phyloP scores from a whole-genome alignment of 2,113 vertebrate species.

The Chloropsis cyanopogon region DNA sequence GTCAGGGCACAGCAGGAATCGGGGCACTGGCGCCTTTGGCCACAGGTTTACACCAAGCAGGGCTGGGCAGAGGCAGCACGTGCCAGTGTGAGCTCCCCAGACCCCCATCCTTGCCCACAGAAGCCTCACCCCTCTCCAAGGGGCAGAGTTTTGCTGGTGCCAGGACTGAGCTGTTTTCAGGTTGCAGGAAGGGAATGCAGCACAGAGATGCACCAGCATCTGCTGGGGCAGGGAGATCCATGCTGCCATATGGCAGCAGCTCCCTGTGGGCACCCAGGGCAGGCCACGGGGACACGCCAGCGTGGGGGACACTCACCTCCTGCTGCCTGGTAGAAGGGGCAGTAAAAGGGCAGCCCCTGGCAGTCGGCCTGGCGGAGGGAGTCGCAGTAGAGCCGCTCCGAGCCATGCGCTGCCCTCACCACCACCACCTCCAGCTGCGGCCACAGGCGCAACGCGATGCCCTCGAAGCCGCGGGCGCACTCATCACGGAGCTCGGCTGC shows the following conservation, averaged over 20 bases:
- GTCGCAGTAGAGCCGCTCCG: constrained; percentile 75
- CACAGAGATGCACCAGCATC: background rate
- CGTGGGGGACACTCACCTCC: constrained; percentile 74
- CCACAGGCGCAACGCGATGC: constrained; percentile 84
- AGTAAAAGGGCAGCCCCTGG: constrained; percentile 84
- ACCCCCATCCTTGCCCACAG: fast-evolving
- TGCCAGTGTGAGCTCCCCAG: background rate
- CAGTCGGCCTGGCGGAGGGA: constrained; percentile 78
- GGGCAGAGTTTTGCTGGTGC: background rate
- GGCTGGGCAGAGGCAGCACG: constrained; percentile 53
- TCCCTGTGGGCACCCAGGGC: background rate
- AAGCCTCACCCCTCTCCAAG: background rate
- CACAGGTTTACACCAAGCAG: constrained; percentile 87
- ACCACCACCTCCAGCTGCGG: constrained; percentile 83
- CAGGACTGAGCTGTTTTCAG: background rate
- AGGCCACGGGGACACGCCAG: background rate
- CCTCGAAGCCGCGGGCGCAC: constrained; percentile 76
- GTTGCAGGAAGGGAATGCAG: background rate
- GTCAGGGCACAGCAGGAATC: constrained; percentile 84
- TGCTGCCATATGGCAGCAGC: fast-evolving
- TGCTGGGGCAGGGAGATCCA: too few relatives aligned
- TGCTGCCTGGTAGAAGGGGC: constrained; percentile 80
- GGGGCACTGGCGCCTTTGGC: constrained; percentile 70
- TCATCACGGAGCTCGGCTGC: constrained; percentile 73
- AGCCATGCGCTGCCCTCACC: constrained; percentile 55